phyloP scores from a whole-genome alignment of 1,140 invertebrate species.

The Drosophila erecta region DNA sequence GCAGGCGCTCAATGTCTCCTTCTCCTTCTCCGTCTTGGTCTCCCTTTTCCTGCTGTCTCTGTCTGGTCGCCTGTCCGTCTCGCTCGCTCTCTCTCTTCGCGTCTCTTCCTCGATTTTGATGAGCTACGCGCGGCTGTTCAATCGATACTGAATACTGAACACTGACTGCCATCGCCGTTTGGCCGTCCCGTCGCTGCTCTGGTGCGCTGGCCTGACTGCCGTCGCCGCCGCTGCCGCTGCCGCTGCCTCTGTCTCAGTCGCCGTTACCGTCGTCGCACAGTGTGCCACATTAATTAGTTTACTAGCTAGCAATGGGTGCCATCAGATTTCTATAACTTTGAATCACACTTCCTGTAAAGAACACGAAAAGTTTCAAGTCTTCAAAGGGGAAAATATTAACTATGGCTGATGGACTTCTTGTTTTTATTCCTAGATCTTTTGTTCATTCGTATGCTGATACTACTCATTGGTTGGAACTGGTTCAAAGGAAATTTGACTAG shows the following conservation, averaged over 20 bases:
- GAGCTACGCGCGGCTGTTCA: slow-evolving; percentile 79
- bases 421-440: no score
- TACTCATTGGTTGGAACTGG: no score
- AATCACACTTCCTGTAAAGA: no score
- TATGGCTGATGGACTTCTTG: no score
- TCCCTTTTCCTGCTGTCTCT: slow-evolving; percentile 15
- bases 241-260: slow-evolving; percentile 18
- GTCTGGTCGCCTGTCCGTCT: slow-evolving; percentile 22
- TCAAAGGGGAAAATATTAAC: no score
- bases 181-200: slow-evolving; percentile 21
- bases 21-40: slow-evolving; percentile 20
- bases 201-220: background rate
- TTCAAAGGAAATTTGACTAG: no score
- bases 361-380: no score
- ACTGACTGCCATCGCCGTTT: slow-evolving; percentile 21
- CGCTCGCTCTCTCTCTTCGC: slow-evolving; percentile 30
- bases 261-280: slow-evolving; percentile 16
- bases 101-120: slow-evolving; percentile 63
- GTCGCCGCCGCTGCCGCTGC: slow-evolving; percentile 22
- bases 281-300: background rate
- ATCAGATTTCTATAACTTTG: no score
- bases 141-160: slow-evolving; percentile 56
- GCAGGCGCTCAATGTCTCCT: slow-evolving; percentile 54
- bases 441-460: no score
- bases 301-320: background rate